Base-by-base conservation (phyloP, 2,888 invertebrate genomes). In the Prosapia bicincta region DNA sequence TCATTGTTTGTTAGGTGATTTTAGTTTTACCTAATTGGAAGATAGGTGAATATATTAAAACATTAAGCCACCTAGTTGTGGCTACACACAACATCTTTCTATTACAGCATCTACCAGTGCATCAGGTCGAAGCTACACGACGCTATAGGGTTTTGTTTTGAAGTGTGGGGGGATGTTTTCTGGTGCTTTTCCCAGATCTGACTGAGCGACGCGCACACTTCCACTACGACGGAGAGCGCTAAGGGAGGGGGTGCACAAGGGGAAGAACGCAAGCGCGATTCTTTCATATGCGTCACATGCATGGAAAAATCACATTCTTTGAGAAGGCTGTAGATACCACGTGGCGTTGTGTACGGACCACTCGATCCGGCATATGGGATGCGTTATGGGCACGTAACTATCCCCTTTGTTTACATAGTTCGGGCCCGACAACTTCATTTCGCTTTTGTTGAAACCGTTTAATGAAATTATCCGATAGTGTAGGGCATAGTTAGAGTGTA, bases 201-300 rank as follows among this genome's bases (percentile, higher is more conserved):
- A 54, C 54, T 54, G 54, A 54, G 20, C 54, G 54, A 2, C 54
- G 54, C 54, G 54, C 54, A 54, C 20, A 54, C 54, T 54, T 54
- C n/a, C 3, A 54, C 54, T 20, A 54, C n/a, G 20, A 13, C 54
- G 6, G 30, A 54, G 54, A 54, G n/a, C n/a, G 20, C 54, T 54
- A 54, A 54, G 54, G 54, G 54, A 15, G 20, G 54, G 54, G 54
- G 54, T 5, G 5, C 3, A 20, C 13, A 3, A 13, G 13, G 54
- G 54, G 54, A 20, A 20, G 13, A 20, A 20, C 5, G 10, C 10
- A 5, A 20, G 13, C 10, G 10, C n/a, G 54, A 54, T 54, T 54
- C 54, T 54, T 54, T 54, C 54, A 54, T 54, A 54, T 54, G 54
- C 54, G 54, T 54, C 54, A 54, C 54, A 54, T 54, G 54, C 54